Base-by-base conservation (phyloP, 2,113 vertebrate species). In the Artemisiospiza belli region DNA sequence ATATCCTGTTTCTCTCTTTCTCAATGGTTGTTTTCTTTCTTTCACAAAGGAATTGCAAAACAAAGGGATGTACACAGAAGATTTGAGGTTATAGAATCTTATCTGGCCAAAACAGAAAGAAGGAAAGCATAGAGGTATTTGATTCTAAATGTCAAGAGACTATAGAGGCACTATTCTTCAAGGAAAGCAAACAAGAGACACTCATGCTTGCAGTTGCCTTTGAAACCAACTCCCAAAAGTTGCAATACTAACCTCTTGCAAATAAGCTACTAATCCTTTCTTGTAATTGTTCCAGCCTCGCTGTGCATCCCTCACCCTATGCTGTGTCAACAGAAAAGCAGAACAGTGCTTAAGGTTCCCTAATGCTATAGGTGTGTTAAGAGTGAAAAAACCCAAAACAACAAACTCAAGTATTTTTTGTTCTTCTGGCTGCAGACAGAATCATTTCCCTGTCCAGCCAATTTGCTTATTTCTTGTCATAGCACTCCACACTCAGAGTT, bases 21-120 rank as follows among this genome's bases (percentile, higher is more conserved):
- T 83, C 68, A 69, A 49, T 85, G 61, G 74, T 82, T 70, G 82
- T 87, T 88, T 92, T 96, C 59, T 83, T 82, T 82, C 47, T 84
- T 83, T 64, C 66, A 80, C 72, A 93, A 86, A 87, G 70, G 59
- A 95, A 90, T 87, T 44, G 47, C 67, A 49, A 92, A 92, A 94
- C 81, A 92, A 95, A 66, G 81, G 59, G 80, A 94, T 93, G 87
- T 35, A 61, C 52, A 67, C 31, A 72, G 70, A 91, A 96, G n/a
- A 79, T 63, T 59, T 83, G 62, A 87, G 49, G 21, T 84, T 95
- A 86, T 8, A 46, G 57, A 88, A 89, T 76, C 64, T 92, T 85
- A 95, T 41, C 96, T 84, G 91, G 58, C 15, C 46, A 63, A 76
- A 91, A 66, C n/a, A 83, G 52, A 94, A 93, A 79, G 30, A 95